Evolutionary conservation across 2,888 invertebrate species (phyloP), one percentile per base, ranked within the genome.

Genomic region (Harpalus rufipes): DNA sequence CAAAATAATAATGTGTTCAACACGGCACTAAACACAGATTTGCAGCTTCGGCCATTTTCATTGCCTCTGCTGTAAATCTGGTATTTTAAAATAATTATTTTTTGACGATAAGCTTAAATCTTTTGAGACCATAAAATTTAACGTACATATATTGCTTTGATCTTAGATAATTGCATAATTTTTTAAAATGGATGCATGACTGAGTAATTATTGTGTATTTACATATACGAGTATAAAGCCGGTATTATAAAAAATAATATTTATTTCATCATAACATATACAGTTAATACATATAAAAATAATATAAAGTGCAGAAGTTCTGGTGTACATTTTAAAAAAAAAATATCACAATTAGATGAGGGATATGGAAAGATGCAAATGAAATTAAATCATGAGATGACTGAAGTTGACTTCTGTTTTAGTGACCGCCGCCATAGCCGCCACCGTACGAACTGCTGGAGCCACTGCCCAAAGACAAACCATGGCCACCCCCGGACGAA

Each of bases 341-440:
- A 74, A 83, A 83, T 74, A 83, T 76, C 74, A 83, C 74, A 74
- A 76, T 41, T 25, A 25, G 32, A 82, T 83, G 74, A 82, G 68
- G 72, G 59, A 56, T 41, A 76, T 76, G 76, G 51, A 16, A 79
- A 58, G 21, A 79, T 63, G 63, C 39, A 6, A 61, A 81, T 61
- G 63, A 61, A 39, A 81, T 44, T 16, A 61, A 39, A 65, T 51
- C 21, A 68, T 72, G 39, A 56, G 56, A 81, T 68, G 72, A 58
- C 14, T 51, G 56, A 81, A 44, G 12, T 21, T 12, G 65, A 14
- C 39, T 65, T 51, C 58, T 56, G 21, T 68, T 16, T 81, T 81
- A 51, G 65, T 61, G 63, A 44, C 81, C 65, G 41, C 72, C 63
- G 32, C 80, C 80, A 10, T 59, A 81, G 44, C 63, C 65, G 39